Evolutionary conservation across 2,888 invertebrate genomes (phyloP).

Genomic region (Autographa pulchrina): DNA sequence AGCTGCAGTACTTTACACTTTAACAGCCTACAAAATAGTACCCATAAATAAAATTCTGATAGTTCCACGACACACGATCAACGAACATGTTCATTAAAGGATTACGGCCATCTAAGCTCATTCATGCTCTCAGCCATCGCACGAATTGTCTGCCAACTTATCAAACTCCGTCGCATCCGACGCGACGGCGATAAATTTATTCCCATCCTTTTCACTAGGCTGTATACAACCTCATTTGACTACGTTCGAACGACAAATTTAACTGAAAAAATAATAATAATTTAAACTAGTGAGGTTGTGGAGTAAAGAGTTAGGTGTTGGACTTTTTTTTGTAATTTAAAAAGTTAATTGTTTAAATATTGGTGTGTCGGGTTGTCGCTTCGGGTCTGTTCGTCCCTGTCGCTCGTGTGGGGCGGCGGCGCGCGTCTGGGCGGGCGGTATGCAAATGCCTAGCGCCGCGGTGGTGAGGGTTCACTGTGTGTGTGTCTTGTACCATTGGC

Average conservation of each 20-base stretch:
- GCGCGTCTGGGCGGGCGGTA: constrained; percentile 89
- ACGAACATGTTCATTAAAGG: constrained; percentile 77
- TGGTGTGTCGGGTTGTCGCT: constrained; percentile 71
- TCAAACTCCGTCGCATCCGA: constrained; percentile 75
- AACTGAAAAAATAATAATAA: constrained; percentile 24
- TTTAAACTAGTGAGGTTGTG: constrained; percentile 8
- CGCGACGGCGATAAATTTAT: constrained; percentile 87
- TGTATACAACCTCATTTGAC: constrained; percentile 73
- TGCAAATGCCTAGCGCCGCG: constrained; percentile 87
- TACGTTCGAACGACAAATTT: constrained; percentile 42
- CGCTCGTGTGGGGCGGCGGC: constrained; percentile 87
- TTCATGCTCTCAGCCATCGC: constrained; percentile 79
- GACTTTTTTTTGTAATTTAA: constrained; percentile 26
- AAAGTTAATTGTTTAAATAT: constrained; percentile 53
- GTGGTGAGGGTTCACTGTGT: constrained; percentile 84
- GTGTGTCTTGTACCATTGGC: constrained; percentile 88
- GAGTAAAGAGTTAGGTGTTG: constrained; percentile 28
- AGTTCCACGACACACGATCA: constrained; percentile 63
- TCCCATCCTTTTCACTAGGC: constrained; percentile 84
- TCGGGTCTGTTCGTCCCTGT: constrained; percentile 80
- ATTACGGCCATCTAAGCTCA: constrained; percentile 78
- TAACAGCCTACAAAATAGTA: constrained; percentile 11
- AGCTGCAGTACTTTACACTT: not conserved
- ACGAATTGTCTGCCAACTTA: constrained; percentile 80
- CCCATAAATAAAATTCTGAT: constrained; percentile 24